Conservation (phyloP, 2,797 vertebrate species). For the Falco concolor region DNA sequence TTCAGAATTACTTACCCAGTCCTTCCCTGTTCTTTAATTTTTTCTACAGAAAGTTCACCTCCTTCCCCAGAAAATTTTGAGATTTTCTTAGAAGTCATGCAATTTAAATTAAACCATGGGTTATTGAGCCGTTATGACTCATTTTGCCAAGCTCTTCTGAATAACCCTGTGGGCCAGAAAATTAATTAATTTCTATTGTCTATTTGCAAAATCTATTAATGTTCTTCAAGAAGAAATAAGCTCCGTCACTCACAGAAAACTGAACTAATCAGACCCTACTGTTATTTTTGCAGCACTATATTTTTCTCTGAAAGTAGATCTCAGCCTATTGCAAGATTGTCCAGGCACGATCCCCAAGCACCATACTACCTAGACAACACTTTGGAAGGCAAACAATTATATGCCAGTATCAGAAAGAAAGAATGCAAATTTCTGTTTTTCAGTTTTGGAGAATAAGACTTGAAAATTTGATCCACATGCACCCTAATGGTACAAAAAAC, state of each 20-base stretch:
- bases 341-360: background rate
- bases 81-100: background rate
- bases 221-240: background rate
- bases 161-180: constrained; percentile 9
- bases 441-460: background rate
- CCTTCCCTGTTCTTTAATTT: background rate
- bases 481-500: background rate
- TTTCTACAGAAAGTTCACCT: background rate
- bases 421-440: background rate
- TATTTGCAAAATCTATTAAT: constrained; percentile 11
- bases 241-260: background rate
- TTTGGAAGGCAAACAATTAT: background rate
- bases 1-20: background rate
- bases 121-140: constrained; percentile 18
- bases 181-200: constrained; percentile 35
- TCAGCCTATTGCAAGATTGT: background rate
- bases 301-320: background rate
- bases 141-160: background rate
- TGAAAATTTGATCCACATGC: background rate
- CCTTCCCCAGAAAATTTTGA: background rate
- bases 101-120: background rate
- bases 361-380: background rate
- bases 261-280: background rate
- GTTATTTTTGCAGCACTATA: background rate
- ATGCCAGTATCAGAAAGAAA: background rate